These are phyloP conservation scores for Eilema caniola DNA, from an alignment of 2,888 invertebrate genomes.

Conservation along the genomic window DNA sequence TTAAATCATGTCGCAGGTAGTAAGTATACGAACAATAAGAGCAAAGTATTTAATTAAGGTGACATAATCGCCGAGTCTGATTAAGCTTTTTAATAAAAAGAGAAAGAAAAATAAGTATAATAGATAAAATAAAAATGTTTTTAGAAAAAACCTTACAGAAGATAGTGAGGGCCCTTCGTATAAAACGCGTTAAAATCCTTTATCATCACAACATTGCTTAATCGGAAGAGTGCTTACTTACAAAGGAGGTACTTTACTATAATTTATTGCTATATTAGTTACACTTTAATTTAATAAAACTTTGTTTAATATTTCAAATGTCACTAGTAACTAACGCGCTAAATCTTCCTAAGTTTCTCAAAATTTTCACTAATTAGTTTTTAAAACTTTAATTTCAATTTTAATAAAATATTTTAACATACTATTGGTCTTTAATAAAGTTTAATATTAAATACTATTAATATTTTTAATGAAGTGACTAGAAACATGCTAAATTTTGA, in stretches of 20 bases:
- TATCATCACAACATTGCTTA: constrained; percentile 50
- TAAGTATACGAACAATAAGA: too few species aligned
- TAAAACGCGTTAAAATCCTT: constrained; percentile 46
- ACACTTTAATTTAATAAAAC: constrained; percentile 52
- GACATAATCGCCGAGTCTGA: too few species aligned
- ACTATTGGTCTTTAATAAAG: constrained; percentile 84
- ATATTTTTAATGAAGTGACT: constrained; percentile 69
- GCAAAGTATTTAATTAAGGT: too few species aligned
- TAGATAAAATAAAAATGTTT: too few species aligned
- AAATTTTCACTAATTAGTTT: constrained; percentile 64
- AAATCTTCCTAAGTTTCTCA: constrained; percentile 66
- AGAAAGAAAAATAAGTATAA: too few species aligned
- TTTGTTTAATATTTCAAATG: constrained; percentile 63
- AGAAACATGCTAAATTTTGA: constrained; percentile 73
- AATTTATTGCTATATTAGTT: constrained; percentile 73
- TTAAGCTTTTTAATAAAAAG: too few species aligned
- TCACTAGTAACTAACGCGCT: constrained; percentile 72
- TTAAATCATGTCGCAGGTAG: too few species aligned
- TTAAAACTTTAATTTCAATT: constrained; percentile 65
- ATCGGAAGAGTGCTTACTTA: constrained; percentile 69
- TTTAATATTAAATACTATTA: constrained; percentile 61
- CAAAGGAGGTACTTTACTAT: constrained; percentile 64
- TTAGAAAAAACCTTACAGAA: constrained; percentile 16
- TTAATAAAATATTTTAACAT: constrained; percentile 78
- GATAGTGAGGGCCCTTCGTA: constrained; percentile 21